phyloP scores from a whole-genome alignment of 2,113 vertebrate species.

The Dicerorhinus sumatrensis region DNA sequence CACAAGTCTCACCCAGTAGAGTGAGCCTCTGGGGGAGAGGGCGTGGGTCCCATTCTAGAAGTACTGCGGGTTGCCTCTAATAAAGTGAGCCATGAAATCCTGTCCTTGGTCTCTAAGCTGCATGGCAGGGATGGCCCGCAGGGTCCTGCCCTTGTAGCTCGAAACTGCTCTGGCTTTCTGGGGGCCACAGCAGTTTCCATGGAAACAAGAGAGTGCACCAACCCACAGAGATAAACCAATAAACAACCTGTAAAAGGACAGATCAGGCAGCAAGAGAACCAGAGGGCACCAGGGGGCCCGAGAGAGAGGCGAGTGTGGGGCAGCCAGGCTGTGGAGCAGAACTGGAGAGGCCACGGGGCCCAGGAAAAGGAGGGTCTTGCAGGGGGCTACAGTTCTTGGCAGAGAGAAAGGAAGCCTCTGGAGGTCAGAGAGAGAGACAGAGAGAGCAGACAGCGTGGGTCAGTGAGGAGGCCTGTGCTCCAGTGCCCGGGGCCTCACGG shows the following conservation, averaged over 20 bases:
- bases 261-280: slow-evolving; percentile 86
- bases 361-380: slow-evolving; percentile 88
- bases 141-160: not conserved
- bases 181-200: slow-evolving; percentile 52
- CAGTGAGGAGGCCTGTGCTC: slow-evolving; percentile 33
- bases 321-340: slow-evolving; percentile 90
- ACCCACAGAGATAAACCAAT: slow-evolving; percentile 84
- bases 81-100: not conserved
- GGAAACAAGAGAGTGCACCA: slow-evolving; percentile 73
- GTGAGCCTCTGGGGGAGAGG: not conserved
- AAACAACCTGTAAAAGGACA: slow-evolving; percentile 84
- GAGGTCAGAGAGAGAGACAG: slow-evolving; percentile 86
- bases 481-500: not conserved
- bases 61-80: not conserved
- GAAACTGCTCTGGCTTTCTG: not conserved
- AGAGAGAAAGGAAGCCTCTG: slow-evolving; percentile 90
- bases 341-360: slow-evolving; percentile 89
- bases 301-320: slow-evolving; percentile 88
- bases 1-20: not conserved
- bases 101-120: not conserved
- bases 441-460: slow-evolving; percentile 71
- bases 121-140: no score
- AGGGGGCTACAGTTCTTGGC: slow-evolving; percentile 89
- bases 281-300: slow-evolving; percentile 88
- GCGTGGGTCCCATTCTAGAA: not conserved